A percentile compares a stretch with the other conserved stretches of the same genome.
phyloP scores from a whole-genome alignment of 2,888 invertebrate species.

The Sarcophaga carnaria region DNA sequence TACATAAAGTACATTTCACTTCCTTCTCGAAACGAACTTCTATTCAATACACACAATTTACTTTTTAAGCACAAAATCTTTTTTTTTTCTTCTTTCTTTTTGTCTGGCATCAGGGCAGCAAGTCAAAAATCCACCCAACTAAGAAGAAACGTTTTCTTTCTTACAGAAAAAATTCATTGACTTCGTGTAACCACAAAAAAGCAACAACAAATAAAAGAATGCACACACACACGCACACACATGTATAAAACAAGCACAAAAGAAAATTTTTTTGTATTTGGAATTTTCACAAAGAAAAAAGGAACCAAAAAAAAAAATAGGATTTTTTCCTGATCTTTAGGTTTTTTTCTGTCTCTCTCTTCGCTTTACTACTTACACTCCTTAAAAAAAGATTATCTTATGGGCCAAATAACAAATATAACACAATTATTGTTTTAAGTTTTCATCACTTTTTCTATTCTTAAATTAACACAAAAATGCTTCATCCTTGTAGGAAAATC shows the following conservation, averaged over 20 bases:
- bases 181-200: conserved; percentile 35
- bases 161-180: conserved; percentile 38
- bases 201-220: neutral
- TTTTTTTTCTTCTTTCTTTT: conserved; percentile 16
- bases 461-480: neutral
- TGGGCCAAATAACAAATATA: neutral
- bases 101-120: conserved; percentile 20
- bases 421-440: neutral
- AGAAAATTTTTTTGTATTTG: neutral
- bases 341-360: neutral
- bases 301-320: no score
- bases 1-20: conserved; percentile 22
- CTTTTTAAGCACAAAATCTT: no score
- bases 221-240: conserved; percentile 9
- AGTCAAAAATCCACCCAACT: conserved; percentile 45
- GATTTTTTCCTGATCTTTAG: no score
- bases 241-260: conserved; percentile 1
- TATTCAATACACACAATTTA: conserved; percentile 37
- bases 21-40: conserved; percentile 40
- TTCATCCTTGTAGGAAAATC: conserved; percentile 2
- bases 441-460: neutral
- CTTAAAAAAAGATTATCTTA: neutral
- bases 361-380: neutral
- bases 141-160: conserved; percentile 15
- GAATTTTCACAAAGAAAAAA: conserved; percentile 10